Evolutionary conservation across 2,113 vertebrate species (phyloP), one percentile per base, ranked within the genome.

Genomic region (Atractosteus spatula): DNA sequence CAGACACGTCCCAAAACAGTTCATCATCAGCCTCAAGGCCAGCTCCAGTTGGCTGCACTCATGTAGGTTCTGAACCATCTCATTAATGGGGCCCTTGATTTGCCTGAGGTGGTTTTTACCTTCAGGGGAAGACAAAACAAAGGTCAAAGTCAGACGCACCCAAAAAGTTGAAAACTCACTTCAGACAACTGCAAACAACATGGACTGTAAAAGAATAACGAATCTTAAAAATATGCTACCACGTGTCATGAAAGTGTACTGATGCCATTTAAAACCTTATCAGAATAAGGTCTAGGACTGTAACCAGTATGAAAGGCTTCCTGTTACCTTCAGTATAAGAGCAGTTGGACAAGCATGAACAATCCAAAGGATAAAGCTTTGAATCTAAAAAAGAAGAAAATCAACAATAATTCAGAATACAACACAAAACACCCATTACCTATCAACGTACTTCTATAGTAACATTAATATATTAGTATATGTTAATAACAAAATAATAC

Each of bases 1-100:
- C 43, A 96, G 80, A 65, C 94, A 95, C 79, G 92, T 92, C 16
- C 94, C 87, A 4, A 94, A 94, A 0, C 89, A 92, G 63, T 84
- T 86, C 43, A 94, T 55, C 0, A 93, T 83, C 4, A 97, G 88
- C 51, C 87, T 80, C 8, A 99, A 84, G 16, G 94, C 91, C 79
- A 98, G 81, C 77, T 97, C 92, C 44, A 92, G 91, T 76, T 99
- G 97, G 81, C 95, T 97, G 75, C 93, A 94, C 81, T 99, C 97
- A 78, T 93, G 93, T 17, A 99, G 88, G 86, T 84, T 96, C 83
- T 94, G 93, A 5, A 97, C 81, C 84, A 94, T 86, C 59, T 86
- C 85, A 17, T 72, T 72, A 78, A 96, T 85, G 44, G 94, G 94
- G 3, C 59, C 78, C 59, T 88, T 79, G 17, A 94, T 76, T 0